Evolutionary conservation across 2,797 vertebrate genomes (phyloP).

Genomic region (Gouania willdenowi): DNA sequence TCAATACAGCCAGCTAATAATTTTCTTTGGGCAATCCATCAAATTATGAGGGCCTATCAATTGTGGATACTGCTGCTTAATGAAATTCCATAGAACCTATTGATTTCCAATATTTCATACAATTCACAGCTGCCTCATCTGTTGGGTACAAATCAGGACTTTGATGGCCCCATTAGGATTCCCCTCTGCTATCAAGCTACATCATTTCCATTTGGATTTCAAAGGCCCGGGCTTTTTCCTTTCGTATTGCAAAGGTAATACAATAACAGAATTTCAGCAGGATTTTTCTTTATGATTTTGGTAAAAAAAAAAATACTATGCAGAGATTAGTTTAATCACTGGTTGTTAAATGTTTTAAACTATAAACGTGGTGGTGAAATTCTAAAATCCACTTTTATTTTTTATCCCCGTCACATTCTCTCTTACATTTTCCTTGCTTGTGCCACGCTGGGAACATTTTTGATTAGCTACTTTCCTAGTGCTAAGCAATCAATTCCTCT

Average conservation of each 20-base stretch:
- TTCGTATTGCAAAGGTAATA: constrained; percentile 86
- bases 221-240: constrained; percentile 87
- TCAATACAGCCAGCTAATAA: constrained; percentile 92
- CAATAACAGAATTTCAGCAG: too few species aligned
- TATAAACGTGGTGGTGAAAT: too few species aligned
- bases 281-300: too few species aligned
- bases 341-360: too few species aligned
- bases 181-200: constrained; percentile 87
- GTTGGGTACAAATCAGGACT: constrained; percentile 94
- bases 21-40: constrained; percentile 99
- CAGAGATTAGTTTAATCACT: neutral
- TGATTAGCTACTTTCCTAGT: constrained; percentile 98
- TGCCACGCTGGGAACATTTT: constrained; percentile 83
- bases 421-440: constrained; percentile 88
- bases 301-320: too few species aligned
- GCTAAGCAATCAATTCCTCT: constrained; percentile 91
- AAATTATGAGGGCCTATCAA: constrained; percentile 99
- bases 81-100: constrained; percentile 99
- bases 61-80: constrained; percentile 98
- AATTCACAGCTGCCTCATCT: constrained; percentile 91
- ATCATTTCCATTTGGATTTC: constrained; percentile 94
- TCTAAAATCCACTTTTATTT: too few species aligned
- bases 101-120: constrained; percentile 99
- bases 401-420: constrained; percentile 55
- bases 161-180: constrained; percentile 97